Evolutionary conservation across 2,113 vertebrate species (phyloP).

Genomic region (Trogon melanurus): DNA sequence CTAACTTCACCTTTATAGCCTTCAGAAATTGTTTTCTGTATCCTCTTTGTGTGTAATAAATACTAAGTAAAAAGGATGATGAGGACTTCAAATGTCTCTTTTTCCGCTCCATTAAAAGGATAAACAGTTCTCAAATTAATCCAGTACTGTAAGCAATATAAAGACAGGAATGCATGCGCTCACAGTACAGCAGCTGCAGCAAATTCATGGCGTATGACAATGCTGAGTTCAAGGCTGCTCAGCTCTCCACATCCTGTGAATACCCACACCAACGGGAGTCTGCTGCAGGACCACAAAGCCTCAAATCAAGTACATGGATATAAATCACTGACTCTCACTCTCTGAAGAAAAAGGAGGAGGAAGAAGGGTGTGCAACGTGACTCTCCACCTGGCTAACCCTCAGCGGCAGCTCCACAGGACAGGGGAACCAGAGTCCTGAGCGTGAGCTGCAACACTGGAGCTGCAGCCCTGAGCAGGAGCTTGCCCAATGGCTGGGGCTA

Average conservation of each 20-base stretch:
- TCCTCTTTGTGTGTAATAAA: background rate
- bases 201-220: background rate
- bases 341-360: background rate
- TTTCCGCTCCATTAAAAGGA: background rate
- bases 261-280: background rate
- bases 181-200: background rate
- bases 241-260: background rate
- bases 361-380: rapidly evolving
- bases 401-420: background rate
- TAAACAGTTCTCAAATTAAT: background rate
- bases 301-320: background rate
- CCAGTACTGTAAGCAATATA: background rate
- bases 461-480: background rate
- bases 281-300: background rate
- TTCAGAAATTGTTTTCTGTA: background rate
- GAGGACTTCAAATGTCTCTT: background rate
- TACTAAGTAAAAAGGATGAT: background rate
- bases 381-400: background rate
- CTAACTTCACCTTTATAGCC: background rate
- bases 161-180: background rate
- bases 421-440: rapidly evolving
- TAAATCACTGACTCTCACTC: background rate
- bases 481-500: background rate
- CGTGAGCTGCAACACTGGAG: rapidly evolving
- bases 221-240: background rate